Percentiles rank a stretch among this genome's conserved stretches.
Conservation (phyloP, 2,797 vertebrate species). For the Danio tinwini region DNA sequence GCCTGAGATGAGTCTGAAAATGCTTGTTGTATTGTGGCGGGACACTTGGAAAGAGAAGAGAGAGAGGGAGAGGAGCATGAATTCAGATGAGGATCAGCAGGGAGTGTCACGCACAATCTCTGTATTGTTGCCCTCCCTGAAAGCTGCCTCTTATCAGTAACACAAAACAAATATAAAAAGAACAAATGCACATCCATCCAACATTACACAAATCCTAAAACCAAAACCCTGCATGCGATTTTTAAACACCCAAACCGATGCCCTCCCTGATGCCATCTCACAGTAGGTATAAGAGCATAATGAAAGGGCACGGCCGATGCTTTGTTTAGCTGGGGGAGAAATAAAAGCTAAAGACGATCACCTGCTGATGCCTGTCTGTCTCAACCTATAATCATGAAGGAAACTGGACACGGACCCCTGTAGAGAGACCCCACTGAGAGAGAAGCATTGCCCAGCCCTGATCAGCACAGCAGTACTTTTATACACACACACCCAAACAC, state of each 20-base stretch:
- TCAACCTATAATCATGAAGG: not conserved
- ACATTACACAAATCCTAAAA: not conserved
- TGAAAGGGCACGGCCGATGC: not conserved
- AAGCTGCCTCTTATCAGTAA: not conserved
- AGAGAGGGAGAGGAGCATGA: conserved; percentile 27
- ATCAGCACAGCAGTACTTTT: conserved; percentile 26
- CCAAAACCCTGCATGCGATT: not conserved
- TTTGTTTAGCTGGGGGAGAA: not conserved
- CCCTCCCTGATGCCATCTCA: not conserved
- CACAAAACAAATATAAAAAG: not conserved
- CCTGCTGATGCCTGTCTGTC: not conserved
- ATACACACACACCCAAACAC: conserved; percentile 22
- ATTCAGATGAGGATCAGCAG: conserved; percentile 44
- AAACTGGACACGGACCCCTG: conserved; percentile 7
- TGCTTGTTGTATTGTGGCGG: conserved; percentile 29
- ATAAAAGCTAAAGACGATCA: not conserved
- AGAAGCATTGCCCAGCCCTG: conserved; percentile 7
- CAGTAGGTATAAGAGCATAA: conserved; percentile 21
- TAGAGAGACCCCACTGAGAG: not conserved
- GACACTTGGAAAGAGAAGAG: conserved; percentile 14
- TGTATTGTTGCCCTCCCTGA: conserved; percentile 28
- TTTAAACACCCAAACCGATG: not conserved
- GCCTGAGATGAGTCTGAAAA: conserved; percentile 9
- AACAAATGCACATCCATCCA: not conserved
- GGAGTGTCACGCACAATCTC: conserved; percentile 32